Evolutionary conservation across 2,888 invertebrate species (phyloP), one percentile per base, ranked within the genome.

Genomic region (Creontiades dilutus): DNA sequence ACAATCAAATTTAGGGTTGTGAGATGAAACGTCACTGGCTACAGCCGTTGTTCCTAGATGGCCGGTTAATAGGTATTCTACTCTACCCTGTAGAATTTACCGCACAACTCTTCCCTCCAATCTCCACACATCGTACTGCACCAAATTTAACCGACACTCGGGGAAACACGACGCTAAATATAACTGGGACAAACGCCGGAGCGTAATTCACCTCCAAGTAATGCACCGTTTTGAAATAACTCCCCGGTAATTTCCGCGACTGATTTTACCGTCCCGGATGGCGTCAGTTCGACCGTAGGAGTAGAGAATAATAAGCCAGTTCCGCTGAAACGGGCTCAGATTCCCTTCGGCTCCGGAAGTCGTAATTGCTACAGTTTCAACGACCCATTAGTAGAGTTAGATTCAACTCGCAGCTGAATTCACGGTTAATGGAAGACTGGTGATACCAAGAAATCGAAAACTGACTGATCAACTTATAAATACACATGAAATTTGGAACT

Each of bases 321-420:
- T 68, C 68, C 68, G 68, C 68, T 23, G 68, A 68, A 68, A 68
- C 68, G 68, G 68, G 68, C 68, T 68, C 68, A 68, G 68, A 68
- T 68, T 68, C 68, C 68, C 68, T 68, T 23, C 68, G 12, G 68
- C 68, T 19, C 19, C 68, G 68, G 68, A 68, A 68, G 68, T 68
- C 68, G 68, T 68, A 68, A 68, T 68, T 68, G 68, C 68, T 12
- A 68, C 68, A 68, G 68, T 68, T 68, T 68, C 68, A 68, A 68
- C 19, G 68, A 68, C 68, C 68, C 27, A 68, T 68, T 68, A 68
- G 68, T 68, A 68, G 68, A 68, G 23, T 68, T 68, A 23, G 68
- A 68, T 68, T 12, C 68, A 19, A 68, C 68, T 68, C 19, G 23
- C 68, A 23, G 19, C 68, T 68, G 23, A 68, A 68, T 68, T 68